These are phyloP conservation scores for Miltochrista miniata DNA, from an alignment of 2,888 invertebrate species.

Conservation along the genomic window DNA sequence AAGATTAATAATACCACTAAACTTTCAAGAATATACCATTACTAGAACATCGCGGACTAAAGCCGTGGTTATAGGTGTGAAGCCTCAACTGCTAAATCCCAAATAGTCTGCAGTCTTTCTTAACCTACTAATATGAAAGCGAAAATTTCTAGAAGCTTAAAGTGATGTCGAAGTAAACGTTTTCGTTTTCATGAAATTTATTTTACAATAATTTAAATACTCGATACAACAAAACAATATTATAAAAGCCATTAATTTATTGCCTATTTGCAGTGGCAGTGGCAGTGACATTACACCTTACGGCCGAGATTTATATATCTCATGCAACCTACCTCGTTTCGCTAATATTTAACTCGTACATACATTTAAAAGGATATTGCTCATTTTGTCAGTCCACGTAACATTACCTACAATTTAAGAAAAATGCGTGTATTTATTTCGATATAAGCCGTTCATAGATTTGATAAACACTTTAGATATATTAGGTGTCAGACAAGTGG, in stretches of 20 bases:
- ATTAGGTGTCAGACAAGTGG: not conserved
- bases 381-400: conserved; percentile 26
- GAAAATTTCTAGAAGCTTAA: not conserved
- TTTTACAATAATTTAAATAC: not conserved
- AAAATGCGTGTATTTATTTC: conserved; percentile 19
- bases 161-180: not conserved
- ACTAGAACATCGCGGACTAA: conserved; percentile 16
- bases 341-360: conserved; percentile 1
- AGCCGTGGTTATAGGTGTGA: conserved; percentile 18
- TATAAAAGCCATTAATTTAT: not conserved
- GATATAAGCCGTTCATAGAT: conserved; percentile 33
- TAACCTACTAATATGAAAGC: not conserved
- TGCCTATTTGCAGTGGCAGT: not conserved
- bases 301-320: conserved; percentile 2
- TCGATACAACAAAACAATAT: not conserved
- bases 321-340: conserved; percentile 8
- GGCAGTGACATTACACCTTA: conserved; percentile 20
- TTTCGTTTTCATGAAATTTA: not conserved
- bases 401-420: conserved; percentile 4
- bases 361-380: conserved; percentile 27
- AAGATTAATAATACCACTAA: conserved; percentile 27
- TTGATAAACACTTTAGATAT: conserved; percentile 13
- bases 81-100: conserved; percentile 11
- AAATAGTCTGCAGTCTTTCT: no score
- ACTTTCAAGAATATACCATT: conserved; percentile 16